Conservation (phyloP, 2,797 vertebrate genomes). For the Xenopus petersii region DNA sequence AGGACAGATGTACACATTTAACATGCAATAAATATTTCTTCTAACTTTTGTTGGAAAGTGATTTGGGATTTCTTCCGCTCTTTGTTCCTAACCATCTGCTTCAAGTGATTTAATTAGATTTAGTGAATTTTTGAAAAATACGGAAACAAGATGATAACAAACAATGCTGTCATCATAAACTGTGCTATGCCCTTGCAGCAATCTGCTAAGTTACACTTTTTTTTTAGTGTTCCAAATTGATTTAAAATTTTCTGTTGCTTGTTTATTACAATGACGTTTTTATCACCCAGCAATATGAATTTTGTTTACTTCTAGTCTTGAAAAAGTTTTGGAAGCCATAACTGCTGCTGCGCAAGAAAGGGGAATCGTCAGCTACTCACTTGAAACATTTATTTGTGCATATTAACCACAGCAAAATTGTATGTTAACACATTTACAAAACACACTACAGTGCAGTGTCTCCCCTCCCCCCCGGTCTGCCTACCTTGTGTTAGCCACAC, state of each 20-base stretch:
- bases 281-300: slow-evolving; percentile 36
- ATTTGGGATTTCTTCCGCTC: slow-evolving; percentile 48
- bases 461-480: too few species aligned
- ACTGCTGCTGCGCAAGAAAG: slow-evolving; percentile 84
- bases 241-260: slow-evolving; percentile 37
- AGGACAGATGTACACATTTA: slow-evolving; percentile 46
- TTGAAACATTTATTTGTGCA: too few species aligned
- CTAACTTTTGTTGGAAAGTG: slow-evolving; percentile 41
- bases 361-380: slow-evolving; percentile 29
- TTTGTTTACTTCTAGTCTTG: slow-evolving; percentile 73
- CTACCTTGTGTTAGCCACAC: too few species aligned
- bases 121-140: slow-evolving; percentile 48
- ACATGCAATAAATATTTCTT: slow-evolving; percentile 46
- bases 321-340: slow-evolving; percentile 95
- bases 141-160: slow-evolving; percentile 47
- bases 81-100: slow-evolving; percentile 48
- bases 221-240: slow-evolving; percentile 47
- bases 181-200: slow-evolving; percentile 45
- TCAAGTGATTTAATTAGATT: slow-evolving; percentile 49
- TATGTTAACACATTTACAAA: too few species aligned
- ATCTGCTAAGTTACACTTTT: slow-evolving; percentile 47
- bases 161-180: slow-evolving; percentile 47
- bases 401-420: too few species aligned
- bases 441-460: too few species aligned
- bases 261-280: slow-evolving; percentile 41